These are phyloP conservation scores for Polypedilum pembai DNA, from an alignment of 1,140 invertebrate genomes.

Conservation along the genomic window DNA sequence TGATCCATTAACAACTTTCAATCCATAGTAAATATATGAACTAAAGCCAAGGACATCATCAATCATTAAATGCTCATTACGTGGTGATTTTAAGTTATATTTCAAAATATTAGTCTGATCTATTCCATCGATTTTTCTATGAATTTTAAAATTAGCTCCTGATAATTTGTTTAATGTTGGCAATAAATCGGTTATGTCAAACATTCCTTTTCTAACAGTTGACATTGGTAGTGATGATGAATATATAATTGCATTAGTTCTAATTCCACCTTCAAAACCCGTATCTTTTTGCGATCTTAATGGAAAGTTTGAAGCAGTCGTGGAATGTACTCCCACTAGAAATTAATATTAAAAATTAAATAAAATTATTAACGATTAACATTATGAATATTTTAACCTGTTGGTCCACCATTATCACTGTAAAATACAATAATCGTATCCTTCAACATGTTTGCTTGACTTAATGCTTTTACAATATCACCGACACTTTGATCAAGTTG, in stretches of 20 bases:
- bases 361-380: slow-evolving; percentile 68
- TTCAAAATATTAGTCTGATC: not conserved
- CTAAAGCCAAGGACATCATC: slow-evolving; percentile 52
- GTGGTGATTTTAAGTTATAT: slow-evolving; percentile 40
- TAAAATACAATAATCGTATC: slow-evolving; percentile 67
- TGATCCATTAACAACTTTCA: slow-evolving; percentile 65
- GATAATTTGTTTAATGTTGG: slow-evolving; percentile 66
- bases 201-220: slow-evolving; percentile 60
- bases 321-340: slow-evolving; percentile 58
- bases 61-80: slow-evolving; percentile 66
- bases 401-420: no score
- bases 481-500: slow-evolving; percentile 80
- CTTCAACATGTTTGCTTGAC: slow-evolving; percentile 56
- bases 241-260: slow-evolving; percentile 74
- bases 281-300: no score
- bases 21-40: slow-evolving; percentile 58
- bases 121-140: not conserved
- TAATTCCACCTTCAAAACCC: slow-evolving; percentile 79
- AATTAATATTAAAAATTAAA: no score
- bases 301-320: slow-evolving; percentile 82
- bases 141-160: slow-evolving; percentile 42
- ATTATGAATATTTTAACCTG: no score
- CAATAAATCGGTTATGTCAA: no score
- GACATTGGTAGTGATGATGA: slow-evolving; percentile 52
- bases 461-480: slow-evolving; percentile 61